Base-by-base conservation (phyloP, 2,797 vertebrate species). In the Enteromius fasciolatus region DNA sequence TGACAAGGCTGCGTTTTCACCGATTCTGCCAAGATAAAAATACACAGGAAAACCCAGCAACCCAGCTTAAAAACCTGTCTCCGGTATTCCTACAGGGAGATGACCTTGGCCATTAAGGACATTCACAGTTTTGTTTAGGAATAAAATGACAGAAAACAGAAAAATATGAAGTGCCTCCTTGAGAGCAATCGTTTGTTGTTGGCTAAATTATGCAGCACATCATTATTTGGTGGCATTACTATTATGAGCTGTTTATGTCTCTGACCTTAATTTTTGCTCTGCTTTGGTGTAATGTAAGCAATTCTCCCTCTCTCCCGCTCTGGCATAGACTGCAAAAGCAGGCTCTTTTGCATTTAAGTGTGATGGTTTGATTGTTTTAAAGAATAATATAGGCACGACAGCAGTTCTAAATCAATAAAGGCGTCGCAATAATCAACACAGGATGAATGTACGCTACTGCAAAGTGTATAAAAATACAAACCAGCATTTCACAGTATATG, bases 81-180 rank as follows among this genome's bases (percentile, higher is more conserved):
- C 74, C 77, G 76, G 23, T 68, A 83, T 86, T 81, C 86, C 85
- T 84, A 64, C 83, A 83, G 81, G 81, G 86, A 76, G 78, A 78
- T 76, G 85, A 85, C 83, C 83, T 89, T 89, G 86, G 84, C 59
- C 84, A 81, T 87, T 88, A 82, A 86, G 84, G 83, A 88, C 82
- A 84, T 77, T 84, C 73, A 44, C 76, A 78, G 77, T 76, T 86
- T 78, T 87, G 82, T 87, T 83, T 86, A 63, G 83, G 78, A 86
- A 74, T 86, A 23, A 85, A 85, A 86, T 87, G 81, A 76, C 70
- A 80, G 82, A 84, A 86, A 87, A 82, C 85, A 85, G 85, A 83
- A 81, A 84, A 77, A 63, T 68, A 72, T 69, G 81, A 83, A 78
- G 31, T 83, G 74, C 50, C 57, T 76, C 76, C 77, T 85, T 84